Evolutionary conservation across 2,888 invertebrate genomes (phyloP).

Genomic region (Malthinus seriepunctatus): DNA sequence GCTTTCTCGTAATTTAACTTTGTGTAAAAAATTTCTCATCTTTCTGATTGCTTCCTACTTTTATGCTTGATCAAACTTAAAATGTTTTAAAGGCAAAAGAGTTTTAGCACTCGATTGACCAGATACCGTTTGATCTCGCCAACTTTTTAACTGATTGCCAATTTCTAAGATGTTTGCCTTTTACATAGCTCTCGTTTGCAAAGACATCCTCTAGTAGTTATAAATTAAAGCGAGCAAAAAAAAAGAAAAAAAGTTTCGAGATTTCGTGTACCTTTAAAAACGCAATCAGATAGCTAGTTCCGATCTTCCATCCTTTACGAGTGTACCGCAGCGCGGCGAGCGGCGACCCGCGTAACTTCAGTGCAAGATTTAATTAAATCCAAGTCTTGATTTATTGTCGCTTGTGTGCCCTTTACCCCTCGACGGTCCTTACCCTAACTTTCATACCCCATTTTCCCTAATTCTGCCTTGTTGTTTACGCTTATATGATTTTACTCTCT

Average conservation of each 20-base stretch:
- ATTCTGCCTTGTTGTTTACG: conserved; percentile 39
- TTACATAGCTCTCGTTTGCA: conserved; percentile 4
- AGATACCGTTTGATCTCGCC: conserved; percentile 42
- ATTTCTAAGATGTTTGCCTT: conserved; percentile 30
- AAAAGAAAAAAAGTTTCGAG: conserved; percentile 14
- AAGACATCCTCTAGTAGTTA: conserved; percentile 7
- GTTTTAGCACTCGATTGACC: conserved; percentile 42
- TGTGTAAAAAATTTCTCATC: conserved; percentile 22
- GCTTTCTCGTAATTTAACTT: conserved; percentile 11
- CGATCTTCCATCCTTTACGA: conserved; percentile 24
- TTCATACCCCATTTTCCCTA: conserved; percentile 32
- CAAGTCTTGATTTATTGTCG: conserved; percentile 61
- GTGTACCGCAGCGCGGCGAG: conserved; percentile 54
- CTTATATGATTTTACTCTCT: conserved; percentile 37
- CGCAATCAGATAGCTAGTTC: conserved; percentile 25
- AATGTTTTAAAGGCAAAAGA: conserved; percentile 33
- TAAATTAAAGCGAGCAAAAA: conserved; percentile 19
- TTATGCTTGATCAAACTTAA: conserved; percentile 30
- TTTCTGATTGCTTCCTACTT: conserved; percentile 26
- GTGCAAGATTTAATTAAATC: conserved; percentile 62
- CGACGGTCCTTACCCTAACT: conserved; percentile 32
- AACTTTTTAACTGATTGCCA: conserved; percentile 41
- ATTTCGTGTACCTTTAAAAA: conserved; percentile 23
- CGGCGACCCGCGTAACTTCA: conserved; percentile 58
- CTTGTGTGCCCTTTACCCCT: conserved; percentile 41